These are phyloP conservation scores for Chrysodeixis includens DNA, from an alignment of 2,888 invertebrate species.

Conservation along the genomic window DNA sequence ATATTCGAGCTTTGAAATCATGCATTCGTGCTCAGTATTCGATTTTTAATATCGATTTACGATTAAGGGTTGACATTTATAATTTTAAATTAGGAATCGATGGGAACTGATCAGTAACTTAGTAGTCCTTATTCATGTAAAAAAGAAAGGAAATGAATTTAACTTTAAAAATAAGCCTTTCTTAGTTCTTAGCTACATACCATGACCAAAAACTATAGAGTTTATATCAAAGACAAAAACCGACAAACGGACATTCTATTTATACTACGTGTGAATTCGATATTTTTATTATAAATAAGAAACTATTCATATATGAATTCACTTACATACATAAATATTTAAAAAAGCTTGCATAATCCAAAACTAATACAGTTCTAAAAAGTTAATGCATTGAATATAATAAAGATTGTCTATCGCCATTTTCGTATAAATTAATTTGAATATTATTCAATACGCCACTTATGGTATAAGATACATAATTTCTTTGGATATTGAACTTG, in stretches of 20 bases:
- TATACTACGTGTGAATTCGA: too few relatives aligned
- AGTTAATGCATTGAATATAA: conserved; percentile 1
- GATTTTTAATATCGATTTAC: not conserved
- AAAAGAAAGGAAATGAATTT: too few relatives aligned
- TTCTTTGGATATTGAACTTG: conserved; percentile 22
- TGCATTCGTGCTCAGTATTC: not conserved
- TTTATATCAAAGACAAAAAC: too few relatives aligned
- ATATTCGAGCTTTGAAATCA: not conserved
- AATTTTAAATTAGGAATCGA: too few relatives aligned
- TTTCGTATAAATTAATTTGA: conserved; percentile 24
- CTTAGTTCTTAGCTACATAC: too few relatives aligned
- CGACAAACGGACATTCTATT: too few relatives aligned
- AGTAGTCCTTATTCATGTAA: too few relatives aligned
- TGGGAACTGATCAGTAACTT: too few relatives aligned
- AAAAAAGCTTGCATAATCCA: not conserved
- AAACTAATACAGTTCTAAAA: not conserved
- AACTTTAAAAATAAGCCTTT: too few relatives aligned
- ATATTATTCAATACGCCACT: conserved; percentile 18
- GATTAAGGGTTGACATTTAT: not conserved
- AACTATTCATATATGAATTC: not conserved
- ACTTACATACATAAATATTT: not conserved
- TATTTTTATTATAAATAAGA: too few relatives aligned
- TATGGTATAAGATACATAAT: conserved; percentile 15
- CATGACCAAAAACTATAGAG: too few relatives aligned
- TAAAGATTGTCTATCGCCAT: conserved; percentile 6